phyloP scores from a whole-genome alignment of 2,797 vertebrate genomes.

The Fistularia tabacaria region DNA sequence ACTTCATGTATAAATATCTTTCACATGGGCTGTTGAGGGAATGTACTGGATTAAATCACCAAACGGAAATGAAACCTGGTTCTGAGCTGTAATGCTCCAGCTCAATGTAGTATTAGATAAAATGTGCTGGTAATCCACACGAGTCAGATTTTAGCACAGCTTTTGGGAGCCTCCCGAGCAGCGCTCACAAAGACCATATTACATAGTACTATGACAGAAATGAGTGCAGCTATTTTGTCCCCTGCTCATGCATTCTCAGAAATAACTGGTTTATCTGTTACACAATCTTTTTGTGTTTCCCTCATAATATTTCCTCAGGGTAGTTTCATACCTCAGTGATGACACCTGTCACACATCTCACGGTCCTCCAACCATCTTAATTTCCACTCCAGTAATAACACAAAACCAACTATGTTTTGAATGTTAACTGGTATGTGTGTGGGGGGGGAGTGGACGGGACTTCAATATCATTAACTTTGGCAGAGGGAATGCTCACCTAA shows the following conservation, averaged over 20 bases:
- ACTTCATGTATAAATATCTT: constrained; percentile 8
- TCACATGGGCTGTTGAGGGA: constrained; percentile 29
- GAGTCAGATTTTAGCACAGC: constrained; percentile 25
- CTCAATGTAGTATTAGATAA: constrained; percentile 43
- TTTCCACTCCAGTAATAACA: neutral
- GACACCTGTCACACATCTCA: constrained; percentile 21
- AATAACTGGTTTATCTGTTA: constrained; percentile 31
- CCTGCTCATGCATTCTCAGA: constrained; percentile 10
- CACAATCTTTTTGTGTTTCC: constrained; percentile 1
- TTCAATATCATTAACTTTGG: neutral
- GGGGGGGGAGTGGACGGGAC: too few species aligned
- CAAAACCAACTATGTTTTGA: neutral
- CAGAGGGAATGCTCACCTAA: neutral
- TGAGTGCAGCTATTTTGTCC: constrained; percentile 20
- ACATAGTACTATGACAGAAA: constrained; percentile 33
- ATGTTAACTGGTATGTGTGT: neutral
- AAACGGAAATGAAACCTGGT: constrained; percentile 47
- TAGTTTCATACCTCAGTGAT: constrained; percentile 41
- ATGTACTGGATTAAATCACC: constrained; percentile 35
- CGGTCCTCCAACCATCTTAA: neutral
- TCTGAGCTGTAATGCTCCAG: constrained; percentile 25
- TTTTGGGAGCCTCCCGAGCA: constrained; percentile 22
- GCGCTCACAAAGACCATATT: constrained; percentile 40
- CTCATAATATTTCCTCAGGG: constrained; percentile 7
- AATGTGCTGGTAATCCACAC: constrained; percentile 53